Evolutionary conservation across 1,140 invertebrate genomes (phyloP).

Genomic region (Pogonomyrmex californicus): DNA sequence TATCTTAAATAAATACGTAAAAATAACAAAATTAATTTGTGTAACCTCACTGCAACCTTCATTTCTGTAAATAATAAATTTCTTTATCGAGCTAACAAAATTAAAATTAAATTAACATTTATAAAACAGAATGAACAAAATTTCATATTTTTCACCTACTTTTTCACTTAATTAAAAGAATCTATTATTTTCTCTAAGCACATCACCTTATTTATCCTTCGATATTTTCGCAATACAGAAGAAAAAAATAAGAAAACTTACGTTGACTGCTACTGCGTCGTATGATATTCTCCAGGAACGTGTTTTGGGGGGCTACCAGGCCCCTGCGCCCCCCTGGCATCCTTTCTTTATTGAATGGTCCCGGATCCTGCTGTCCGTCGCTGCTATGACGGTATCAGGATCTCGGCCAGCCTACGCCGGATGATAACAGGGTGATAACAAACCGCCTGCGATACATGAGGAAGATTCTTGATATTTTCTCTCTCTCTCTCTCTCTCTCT

Average conservation of each 20-base stretch:
- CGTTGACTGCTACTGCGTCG: constrained; percentile 98
- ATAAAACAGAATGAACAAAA: too few species aligned
- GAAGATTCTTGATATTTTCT: constrained; percentile 14
- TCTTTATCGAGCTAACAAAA: neutral
- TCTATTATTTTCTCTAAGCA: neutral
- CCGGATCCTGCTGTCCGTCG: constrained; percentile 67
- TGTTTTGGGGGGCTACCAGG: constrained; percentile 99
- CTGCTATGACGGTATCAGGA: constrained; percentile 71
- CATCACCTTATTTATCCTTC: neutral
- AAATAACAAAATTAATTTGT: neutral
- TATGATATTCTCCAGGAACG: constrained; percentile 99
- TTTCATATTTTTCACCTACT: too few species aligned
- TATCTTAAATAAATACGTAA: neutral
- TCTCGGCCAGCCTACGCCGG: constrained; percentile 62
- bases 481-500: constrained; percentile 1
- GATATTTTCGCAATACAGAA: constrained; percentile 24
- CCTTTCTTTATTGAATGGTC: constrained; percentile 85
- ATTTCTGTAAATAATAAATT: neutral
- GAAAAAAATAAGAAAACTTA: constrained; percentile 89
- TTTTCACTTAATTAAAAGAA: neutral
- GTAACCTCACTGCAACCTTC: neutral
- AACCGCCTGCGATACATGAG: constrained; percentile 52
- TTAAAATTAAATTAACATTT: constrained; percentile 11
- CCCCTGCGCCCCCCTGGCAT: constrained; percentile 98
- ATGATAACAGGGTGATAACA: constrained; percentile 45